Percentiles rank a stretch among this genome's conserved stretches.
These are phyloP conservation scores for Netelia melanura DNA, from an alignment of 2,888 invertebrate species.

Conservation along the genomic window DNA sequence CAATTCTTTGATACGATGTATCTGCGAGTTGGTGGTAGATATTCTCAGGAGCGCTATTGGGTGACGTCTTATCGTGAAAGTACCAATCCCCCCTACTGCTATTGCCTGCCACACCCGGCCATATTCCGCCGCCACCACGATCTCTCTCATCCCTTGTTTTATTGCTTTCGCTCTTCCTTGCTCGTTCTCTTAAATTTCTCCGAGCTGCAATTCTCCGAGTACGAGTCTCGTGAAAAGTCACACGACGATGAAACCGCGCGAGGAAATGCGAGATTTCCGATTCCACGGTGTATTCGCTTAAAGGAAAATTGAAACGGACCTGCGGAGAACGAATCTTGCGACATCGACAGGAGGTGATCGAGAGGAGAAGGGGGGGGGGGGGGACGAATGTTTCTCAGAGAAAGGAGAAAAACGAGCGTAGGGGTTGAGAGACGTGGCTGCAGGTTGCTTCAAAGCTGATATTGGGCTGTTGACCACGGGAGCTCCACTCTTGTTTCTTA, in stretches of 20 bases:
- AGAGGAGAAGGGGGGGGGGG: background rate
- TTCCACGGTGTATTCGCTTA: conserved; percentile 35
- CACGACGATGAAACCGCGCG: conserved; percentile 25
- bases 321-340: conserved; percentile 32
- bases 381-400: conserved; percentile 60
- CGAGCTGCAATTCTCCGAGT: background rate
- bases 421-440: background rate
- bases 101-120: background rate
- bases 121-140: background rate
- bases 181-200: conserved; percentile 2
- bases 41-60: conserved; percentile 18
- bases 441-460: conserved; percentile 30
- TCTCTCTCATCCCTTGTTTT: background rate
- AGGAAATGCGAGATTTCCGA: conserved; percentile 61
- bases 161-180: background rate
- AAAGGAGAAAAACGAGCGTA: conserved; percentile 4
- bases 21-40: conserved; percentile 6
- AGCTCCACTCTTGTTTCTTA: conserved; percentile 20
- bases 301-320: conserved; percentile 72
- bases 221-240: background rate
- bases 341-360: background rate
- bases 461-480: conserved; percentile 34
- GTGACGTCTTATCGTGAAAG: conserved; percentile 37
- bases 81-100: conserved; percentile 1
- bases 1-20: conserved; percentile 17